Evolutionary conservation across 2,888 invertebrate species (phyloP), one percentile per base, ranked within the genome.

Genomic region (Leptinotarsa rubiginosa): DNA sequence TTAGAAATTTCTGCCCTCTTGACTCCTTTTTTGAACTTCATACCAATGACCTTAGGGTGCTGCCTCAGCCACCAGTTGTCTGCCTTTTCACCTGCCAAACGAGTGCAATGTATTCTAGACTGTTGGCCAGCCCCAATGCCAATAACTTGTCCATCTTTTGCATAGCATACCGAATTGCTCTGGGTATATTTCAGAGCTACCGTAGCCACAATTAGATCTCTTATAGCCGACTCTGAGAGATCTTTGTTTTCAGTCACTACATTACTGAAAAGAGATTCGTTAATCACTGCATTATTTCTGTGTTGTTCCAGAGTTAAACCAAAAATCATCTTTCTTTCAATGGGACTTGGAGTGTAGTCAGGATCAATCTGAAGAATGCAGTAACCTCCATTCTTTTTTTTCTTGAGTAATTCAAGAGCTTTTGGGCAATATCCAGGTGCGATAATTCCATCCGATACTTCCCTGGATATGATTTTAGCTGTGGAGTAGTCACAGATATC

Each of bases 81-180:
- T 31, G 98, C 97, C 88, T 99, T 99, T 85, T 97, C 96, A 65
- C 98, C 98, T 74, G 99, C 99, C 81, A 99, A 91, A 73, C 82
- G 91, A 0, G 98, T 98, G 89, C 99, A 99, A 88, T 99, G 99
- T 85, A 99, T 98, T 79, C 99, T 92, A 0, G 97, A 98, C 88
- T 99, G 99, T 86, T 99, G 99, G 0, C 99, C 99, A n/a, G 99
- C 99, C 47, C 99, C 99, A 83, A 98, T 98, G 20, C 99, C 99
- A 90, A 90, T 82, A 15, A 94, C 93, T 91, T 96, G 94, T 4
- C 97, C 97, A 87, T 97, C 95, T 82, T 93, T 93, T 0, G 98
- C 98, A 84, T 95, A 99, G 86, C 98, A 99, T 0, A 99, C 99
- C 0, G 98, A 98, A 88, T 99, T 99, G 83, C 98, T 98, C 88